Evolutionary conservation across 2,888 invertebrate species (phyloP).

Genomic region (Hydropsyche betteni): DNA sequence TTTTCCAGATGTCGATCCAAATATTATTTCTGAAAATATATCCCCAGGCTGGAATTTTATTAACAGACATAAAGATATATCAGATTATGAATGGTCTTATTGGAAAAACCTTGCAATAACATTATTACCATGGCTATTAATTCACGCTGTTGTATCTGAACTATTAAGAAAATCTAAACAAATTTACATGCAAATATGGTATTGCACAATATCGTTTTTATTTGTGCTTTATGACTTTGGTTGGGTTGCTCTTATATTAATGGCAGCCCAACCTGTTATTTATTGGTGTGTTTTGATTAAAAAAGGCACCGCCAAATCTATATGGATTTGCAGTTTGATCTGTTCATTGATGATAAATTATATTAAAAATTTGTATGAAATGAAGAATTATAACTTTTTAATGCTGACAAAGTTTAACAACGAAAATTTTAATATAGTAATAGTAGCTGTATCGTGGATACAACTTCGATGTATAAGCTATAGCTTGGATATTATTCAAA

Average conservation of each 20-base stretch:
- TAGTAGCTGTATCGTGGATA: slow-evolving; percentile 74
- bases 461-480: slow-evolving; percentile 81
- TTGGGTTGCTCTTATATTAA: slow-evolving; percentile 61
- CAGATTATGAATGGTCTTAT: slow-evolving; percentile 78
- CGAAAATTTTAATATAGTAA: slow-evolving; percentile 66
- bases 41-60: slow-evolving; percentile 67
- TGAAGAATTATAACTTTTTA: slow-evolving; percentile 61
- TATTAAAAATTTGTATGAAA: slow-evolving; percentile 61
- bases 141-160: slow-evolving; percentile 68
- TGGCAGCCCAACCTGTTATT: slow-evolving; percentile 67
- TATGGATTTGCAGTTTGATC: slow-evolving; percentile 50
- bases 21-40: slow-evolving; percentile 63
- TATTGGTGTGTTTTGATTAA: slow-evolving; percentile 56
- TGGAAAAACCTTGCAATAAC: slow-evolving; percentile 67
- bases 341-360: slow-evolving; percentile 65
- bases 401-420: slow-evolving; percentile 61
- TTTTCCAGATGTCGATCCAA: slow-evolving; percentile 26
- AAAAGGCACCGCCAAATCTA: slow-evolving; percentile 38
- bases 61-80: slow-evolving; percentile 68
- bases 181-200: slow-evolving; percentile 65
- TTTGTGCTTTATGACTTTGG: slow-evolving; percentile 65
- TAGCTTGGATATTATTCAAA: slow-evolving; percentile 68
- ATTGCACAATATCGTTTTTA: slow-evolving; percentile 62
- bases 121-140: slow-evolving; percentile 66
- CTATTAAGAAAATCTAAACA: slow-evolving; percentile 57